Evolutionary conservation across 2,888 invertebrate species (phyloP), one percentile per base, ranked within the genome.

Genomic region (Phyllotreta cruciferae): DNA sequence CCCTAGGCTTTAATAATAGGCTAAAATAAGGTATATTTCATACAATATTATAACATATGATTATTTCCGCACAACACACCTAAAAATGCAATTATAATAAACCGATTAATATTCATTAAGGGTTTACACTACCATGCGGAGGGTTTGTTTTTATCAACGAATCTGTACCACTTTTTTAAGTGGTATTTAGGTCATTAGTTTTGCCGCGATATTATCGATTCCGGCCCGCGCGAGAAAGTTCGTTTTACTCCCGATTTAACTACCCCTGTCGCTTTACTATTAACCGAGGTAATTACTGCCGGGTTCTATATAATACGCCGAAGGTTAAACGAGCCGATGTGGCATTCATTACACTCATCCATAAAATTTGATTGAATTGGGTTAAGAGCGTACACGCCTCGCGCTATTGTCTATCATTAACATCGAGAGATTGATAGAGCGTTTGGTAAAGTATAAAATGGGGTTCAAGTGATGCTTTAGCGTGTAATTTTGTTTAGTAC

Each of bases 141-240:
- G n/a, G 39, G 47, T 53, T n/a, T 57, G 50, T 61, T 47, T 54
- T 55, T 58, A 57, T 62, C 24, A 24, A 24, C 24, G 57, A 60
- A 60, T 58, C 63, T 65, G 69, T 69, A 67, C 69, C 69, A 55
- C 60, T 55, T 62, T 63, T 64, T 61, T 57, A 69, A 63, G 64
- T 69, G 69, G 69, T 69, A 69, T 69, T 66, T 67, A 56, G 69
- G 69, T 67, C 69, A 56, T 62, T 49, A 63, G 60, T 56, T 44
- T 56, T 63, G 58, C 58, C 56, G 62, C 49, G 49, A 62, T 55
- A 36, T 42, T 63, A 66, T 69, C 39, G 69, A 69, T 67, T 66
- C 9, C 14, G 45, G 52, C 52, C 60, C 13, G 36, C 44, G 60
- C 49, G 52, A 60, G 60, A 60, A 53, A 13, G 36, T 44, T 60